Conservation (phyloP, 2,113 vertebrate species). For the Scartelaos histophorus region DNA sequence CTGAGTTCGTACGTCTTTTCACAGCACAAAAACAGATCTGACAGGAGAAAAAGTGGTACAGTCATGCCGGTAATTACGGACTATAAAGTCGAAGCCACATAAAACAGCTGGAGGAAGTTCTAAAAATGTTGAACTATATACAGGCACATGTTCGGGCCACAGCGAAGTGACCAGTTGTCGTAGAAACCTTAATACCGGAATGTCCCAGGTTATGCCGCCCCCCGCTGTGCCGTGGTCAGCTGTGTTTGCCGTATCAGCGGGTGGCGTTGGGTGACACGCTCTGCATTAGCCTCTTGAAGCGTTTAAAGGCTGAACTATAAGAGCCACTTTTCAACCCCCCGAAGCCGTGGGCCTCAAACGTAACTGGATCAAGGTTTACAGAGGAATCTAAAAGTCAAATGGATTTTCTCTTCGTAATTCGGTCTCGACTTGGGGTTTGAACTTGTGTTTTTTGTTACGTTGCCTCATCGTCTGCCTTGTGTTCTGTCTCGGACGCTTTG, state of each 20-base stretch:
- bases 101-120: constrained; percentile 10
- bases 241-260: constrained; percentile 57
- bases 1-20: neutral
- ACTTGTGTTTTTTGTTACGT: neutral
- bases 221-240: constrained; percentile 46
- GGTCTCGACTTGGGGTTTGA: constrained; percentile 29
- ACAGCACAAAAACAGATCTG: neutral
- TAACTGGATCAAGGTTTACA: constrained; percentile 31
- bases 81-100: constrained; percentile 4
- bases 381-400: constrained; percentile 32
- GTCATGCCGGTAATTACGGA: constrained; percentile 27
- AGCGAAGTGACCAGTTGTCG: constrained; percentile 10
- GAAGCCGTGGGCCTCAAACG: constrained; percentile 38
- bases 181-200: constrained; percentile 8
- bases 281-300: constrained; percentile 34
- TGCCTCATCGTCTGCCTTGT: constrained; percentile 24
- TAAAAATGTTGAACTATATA: constrained; percentile 9
- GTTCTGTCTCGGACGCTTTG: constrained; percentile 18
- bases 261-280: constrained; percentile 55
- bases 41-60: constrained; percentile 5
- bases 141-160: neutral
- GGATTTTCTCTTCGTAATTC: constrained; percentile 42
- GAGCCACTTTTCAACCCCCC: constrained; percentile 25
- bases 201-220: neutral
- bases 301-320: constrained; percentile 4